phyloP scores from a whole-genome alignment of 2,113 vertebrate genomes.

The Synodontis membranacea region DNA sequence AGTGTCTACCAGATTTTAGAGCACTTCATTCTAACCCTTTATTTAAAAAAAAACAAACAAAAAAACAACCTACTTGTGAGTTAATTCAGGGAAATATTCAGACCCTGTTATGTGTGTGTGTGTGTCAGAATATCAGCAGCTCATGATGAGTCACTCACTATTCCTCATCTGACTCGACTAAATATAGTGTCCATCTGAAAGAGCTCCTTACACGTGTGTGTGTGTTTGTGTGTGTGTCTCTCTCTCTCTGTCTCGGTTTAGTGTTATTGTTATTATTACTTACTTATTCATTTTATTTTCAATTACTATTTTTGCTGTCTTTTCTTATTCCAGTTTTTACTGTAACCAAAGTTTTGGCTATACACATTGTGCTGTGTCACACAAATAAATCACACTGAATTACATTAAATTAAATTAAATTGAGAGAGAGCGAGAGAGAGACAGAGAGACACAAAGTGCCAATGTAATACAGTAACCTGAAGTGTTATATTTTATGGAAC shows the following conservation, averaged over 20 bases:
- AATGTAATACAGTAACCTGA: background rate
- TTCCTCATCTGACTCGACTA: slow-evolving; percentile 34
- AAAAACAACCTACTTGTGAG: too few species aligned
- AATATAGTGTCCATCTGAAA: slow-evolving; percentile 48
- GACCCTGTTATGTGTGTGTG: background rate
- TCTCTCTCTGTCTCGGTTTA: background rate
- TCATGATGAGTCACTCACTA: slow-evolving; percentile 29
- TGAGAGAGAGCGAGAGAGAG: background rate
- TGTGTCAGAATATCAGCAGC: slow-evolving; percentile 1
- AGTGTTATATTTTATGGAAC: background rate
- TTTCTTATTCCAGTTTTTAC: background rate
- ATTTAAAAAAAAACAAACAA: too few species aligned
- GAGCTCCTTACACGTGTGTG: slow-evolving; percentile 23
- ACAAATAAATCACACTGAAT: background rate
- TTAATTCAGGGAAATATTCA: too few species aligned
- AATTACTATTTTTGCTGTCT: background rate
- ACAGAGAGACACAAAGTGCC: background rate
- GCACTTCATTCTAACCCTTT: too few species aligned
- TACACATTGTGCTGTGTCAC: background rate
- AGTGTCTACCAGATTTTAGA: too few species aligned
- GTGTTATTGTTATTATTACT: too few species aligned
- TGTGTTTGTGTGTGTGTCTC: background rate
- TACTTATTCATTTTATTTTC: background rate
- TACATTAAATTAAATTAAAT: background rate
- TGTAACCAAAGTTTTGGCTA: background rate